Evolutionary conservation across 2,888 invertebrate genomes (phyloP), one percentile per base, ranked within the genome.

Genomic region (Oxytorus armatus): DNA sequence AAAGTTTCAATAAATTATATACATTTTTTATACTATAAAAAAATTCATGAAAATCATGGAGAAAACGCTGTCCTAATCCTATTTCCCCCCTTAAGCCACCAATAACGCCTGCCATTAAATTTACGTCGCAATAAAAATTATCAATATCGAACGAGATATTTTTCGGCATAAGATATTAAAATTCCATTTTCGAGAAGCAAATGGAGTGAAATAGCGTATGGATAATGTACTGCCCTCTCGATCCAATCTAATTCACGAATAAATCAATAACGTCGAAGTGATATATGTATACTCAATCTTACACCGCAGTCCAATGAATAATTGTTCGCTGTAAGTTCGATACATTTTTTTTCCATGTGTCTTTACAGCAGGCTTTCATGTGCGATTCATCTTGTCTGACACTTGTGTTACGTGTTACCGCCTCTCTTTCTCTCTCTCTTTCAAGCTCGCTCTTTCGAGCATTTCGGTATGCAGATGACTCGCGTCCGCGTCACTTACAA

Each of bases 401-500:
- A 33, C n/a, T 49, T 36, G 36, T 18, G 10, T 29, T 44, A 25
- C 18, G 18, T 5, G 16, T 25, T 0, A 3, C 23, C 44, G 23
- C 23, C 42, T 76, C 49, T 25, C 70, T 29, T 47, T 53, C 36
- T 61, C 39, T 69, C 53, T 14, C 18, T 63, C 18, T 39, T n/a
- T n/a, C n/a, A n/a, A n/a, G n/a, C 42, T 51, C 51, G 59, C 33
- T 47, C 25, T 76, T 51, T 73, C 81, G 16, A 29, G 18, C 29
- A 51, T 49, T 49, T 63, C 51, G 80, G 84, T 70, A 78, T 82
- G 85, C 87, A 77, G 85, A 88, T 88, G 84, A 85, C 83, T 86
- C 84, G 85, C 82, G 79, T 84, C 78, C 82, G n/a, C n/a, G 86
- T 85, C 87, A 87, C 86, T 86, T 83, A 85, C 84, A 85, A 77